These are phyloP conservation scores for Nymphalis c-album DNA, from an alignment of 2,888 invertebrate species.

Conservation along the genomic window DNA sequence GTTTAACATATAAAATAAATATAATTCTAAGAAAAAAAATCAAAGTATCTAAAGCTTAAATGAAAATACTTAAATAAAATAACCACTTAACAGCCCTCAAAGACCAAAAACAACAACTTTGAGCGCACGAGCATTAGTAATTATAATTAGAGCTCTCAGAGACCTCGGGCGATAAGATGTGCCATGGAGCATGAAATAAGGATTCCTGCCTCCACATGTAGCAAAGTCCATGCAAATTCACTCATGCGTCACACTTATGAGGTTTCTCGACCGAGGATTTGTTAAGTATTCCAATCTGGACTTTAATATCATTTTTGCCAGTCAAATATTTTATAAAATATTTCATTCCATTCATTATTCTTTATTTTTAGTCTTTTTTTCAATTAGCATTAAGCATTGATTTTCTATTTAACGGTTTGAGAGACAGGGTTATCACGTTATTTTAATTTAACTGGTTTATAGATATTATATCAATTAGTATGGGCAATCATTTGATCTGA, in stretches of 20 bases:
- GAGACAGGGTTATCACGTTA: too few relatives aligned
- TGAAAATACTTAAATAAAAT: conserved; percentile 24
- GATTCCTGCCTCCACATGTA: conserved; percentile 54
- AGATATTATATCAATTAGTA: too few relatives aligned
- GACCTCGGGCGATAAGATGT: conserved; percentile 79
- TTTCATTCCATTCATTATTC: background rate
- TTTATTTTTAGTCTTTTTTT: too few relatives aligned
- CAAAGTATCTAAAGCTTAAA: conserved; percentile 4
- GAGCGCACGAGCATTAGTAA: conserved; percentile 74
- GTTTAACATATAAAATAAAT: too few relatives aligned
- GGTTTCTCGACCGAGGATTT: conserved; percentile 36
- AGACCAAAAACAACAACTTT: conserved; percentile 54
- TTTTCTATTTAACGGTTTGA: too few relatives aligned
- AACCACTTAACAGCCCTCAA: conserved; percentile 38
- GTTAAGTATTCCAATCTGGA: conserved; percentile 28
- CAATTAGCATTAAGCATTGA: too few relatives aligned
- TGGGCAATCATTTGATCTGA: too few relatives aligned
- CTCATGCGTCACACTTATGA: conserved; percentile 59
- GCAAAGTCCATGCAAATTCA: conserved; percentile 65
- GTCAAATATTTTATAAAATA: background rate
- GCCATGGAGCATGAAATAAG: conserved; percentile 77
- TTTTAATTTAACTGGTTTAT: too few relatives aligned
- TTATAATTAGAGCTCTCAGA: conserved; percentile 68
- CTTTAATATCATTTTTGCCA: background rate
- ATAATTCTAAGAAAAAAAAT: background rate